Evolutionary conservation across 2,888 invertebrate species (phyloP), one percentile per base, ranked within the genome.

Genomic region (Drymonia ruficornis): DNA sequence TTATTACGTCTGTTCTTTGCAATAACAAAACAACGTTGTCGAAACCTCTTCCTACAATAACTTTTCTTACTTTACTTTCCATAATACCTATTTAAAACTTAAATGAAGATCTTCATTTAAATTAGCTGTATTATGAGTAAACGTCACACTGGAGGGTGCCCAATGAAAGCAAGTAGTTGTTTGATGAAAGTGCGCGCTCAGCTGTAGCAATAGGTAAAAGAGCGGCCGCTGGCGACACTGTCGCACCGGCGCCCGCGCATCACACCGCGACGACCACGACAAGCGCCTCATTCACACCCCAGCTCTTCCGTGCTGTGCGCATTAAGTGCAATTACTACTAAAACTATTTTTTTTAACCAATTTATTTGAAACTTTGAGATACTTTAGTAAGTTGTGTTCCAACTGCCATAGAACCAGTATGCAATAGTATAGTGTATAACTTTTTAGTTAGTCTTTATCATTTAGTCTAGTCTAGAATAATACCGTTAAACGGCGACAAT

Each of bases 151-250:
- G 45, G 68, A 65, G 72, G 63, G 59, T 68, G 56, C 59, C 54
- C 57, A 60, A 58, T 52, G 63, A 83, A 84, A 84, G 86, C 81
- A 71, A 66, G 72, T 65, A 50, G 38, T 50, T 45, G 73, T 68
- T 74, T 80, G 76, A 84, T 80, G 87, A 86, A 86, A 87, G 87
- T 82, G 74, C 68, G 63, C 70, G 64, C 72, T 63, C 61, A 74
- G 70, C 70, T 67, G 67, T 68, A 74, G 77, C 78, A 75, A 83
- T 79, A 81, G 84, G 80, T 75, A 43, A 81, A 82, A 83, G 83
- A 78, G 72, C 81, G 74, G 63, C 40, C 16, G 58, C 43, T 13
- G 59, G 63, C 63, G 65, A 62, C 63, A 74, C 72, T 64, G 70
- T 68, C 78, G 80, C 80, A 82, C 79, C 80, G 83, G 82, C 78